Base-by-base conservation (phyloP, 2,797 vertebrate species). In the Rhabdophis nuchalis region DNA sequence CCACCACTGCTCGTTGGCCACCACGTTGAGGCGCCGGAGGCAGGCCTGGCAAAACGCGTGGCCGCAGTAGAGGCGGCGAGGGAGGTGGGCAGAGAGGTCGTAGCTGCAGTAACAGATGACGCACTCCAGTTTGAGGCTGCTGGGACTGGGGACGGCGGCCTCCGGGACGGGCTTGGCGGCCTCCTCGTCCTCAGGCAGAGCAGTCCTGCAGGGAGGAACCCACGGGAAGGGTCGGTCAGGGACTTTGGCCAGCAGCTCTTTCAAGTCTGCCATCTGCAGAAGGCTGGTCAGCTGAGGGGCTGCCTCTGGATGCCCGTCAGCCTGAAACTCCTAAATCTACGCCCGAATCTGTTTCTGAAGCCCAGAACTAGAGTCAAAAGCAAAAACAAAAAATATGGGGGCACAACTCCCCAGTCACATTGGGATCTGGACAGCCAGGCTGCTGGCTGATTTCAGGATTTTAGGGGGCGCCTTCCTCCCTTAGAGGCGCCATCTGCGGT, bases 41-140 rank as follows among this genome's bases (percentile, higher is more conserved):
- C 99, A 99, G 2, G 98, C 98, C 96, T 99, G 99, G 96, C 99
- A 99, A 97, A 99, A 99, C 32, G 98, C 97, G 94, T 99, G 99
- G 60, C 99, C 98, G 0, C 99, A 99, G 97, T 99, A 98, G 61
- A 99, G 98, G 89, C 98, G 97, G 50, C 99, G 98, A 0, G 99
- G 99, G 90, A 99, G 97, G 91, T 98, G 97, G 18, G 98, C 96
- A 0, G 89, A 85, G 36, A 98, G 96, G 93, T 99, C 98, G 0
- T 98, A 99, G 94, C 97, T 97, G 2, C 98, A 98, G 57, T 98
- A 99, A 95, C 99, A 99, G 96, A 98, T 91, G 95, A 98, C 97
- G 95, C 98, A 98, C 94, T 98, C 98, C 0, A 96, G 85, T 5
- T 96, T 95, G 23, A 94, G 96, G 93, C 96, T 95, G 91, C 94